phyloP scores from a whole-genome alignment of 2,113 vertebrate species.

The Cavia porcellus region DNA sequence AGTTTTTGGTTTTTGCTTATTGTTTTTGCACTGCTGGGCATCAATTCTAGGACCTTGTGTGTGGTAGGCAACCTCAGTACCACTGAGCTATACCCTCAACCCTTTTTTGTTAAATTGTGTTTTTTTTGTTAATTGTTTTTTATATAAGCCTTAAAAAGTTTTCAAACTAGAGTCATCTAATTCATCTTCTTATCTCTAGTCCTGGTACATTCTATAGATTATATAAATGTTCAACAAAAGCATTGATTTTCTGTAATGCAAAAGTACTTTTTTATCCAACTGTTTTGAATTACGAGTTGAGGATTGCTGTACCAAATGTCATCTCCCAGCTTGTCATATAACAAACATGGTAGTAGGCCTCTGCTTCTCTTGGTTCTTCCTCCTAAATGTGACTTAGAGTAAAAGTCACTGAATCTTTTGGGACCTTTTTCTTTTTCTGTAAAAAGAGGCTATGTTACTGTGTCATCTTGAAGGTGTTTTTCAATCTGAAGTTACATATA shows the following conservation, averaged over 20 bases:
- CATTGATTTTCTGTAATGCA: constrained; percentile 44
- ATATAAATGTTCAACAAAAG: constrained; percentile 55
- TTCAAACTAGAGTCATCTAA: constrained; percentile 24
- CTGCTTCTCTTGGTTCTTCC: constrained; percentile 39
- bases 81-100: neutral
- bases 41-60: neutral
- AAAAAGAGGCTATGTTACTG: constrained; percentile 27
- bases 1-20: neutral
- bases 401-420: constrained; percentile 35
- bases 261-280: constrained; percentile 57
- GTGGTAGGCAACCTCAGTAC: neutral
- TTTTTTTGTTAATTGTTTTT: neutral
- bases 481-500: constrained; percentile 13
- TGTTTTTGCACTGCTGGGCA: neutral
- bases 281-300: constrained; percentile 48
- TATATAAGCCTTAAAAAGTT: constrained; percentile 12
- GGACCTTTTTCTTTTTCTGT: constrained; percentile 42
- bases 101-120: neutral
- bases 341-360: constrained; percentile 19
- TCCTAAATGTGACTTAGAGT: constrained; percentile 28
- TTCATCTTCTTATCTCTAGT: constrained; percentile 40
- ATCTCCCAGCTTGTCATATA: constrained; percentile 10
- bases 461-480: constrained; percentile 47
- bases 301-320: neutral
- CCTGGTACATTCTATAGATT: neutral